Base-by-base conservation (phyloP, 2,888 invertebrate species). In the Synanthedon tipuliformis region DNA sequence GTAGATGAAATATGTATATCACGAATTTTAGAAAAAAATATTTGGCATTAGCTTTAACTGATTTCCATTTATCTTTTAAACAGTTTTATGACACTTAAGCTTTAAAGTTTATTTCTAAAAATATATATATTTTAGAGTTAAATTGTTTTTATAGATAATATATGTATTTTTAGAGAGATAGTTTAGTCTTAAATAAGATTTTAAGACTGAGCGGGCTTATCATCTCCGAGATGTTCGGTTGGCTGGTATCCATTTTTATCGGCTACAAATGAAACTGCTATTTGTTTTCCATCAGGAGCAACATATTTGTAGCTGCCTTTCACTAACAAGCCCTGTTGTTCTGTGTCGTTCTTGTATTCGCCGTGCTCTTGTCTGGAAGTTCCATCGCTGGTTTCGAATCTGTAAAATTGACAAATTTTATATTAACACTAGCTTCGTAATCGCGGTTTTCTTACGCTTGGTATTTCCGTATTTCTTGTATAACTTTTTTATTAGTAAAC, bases 321-420 rank as follows among this genome's bases (percentile, higher is more conserved):
- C 7, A 92, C 90, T 0, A 88, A 80, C 0, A 92, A 81, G 10
- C 90, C 88, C 72, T 92, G 90, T 57, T 92, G 90, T 8, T 92
- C 92, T 0, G 86, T 87, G 55, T 90, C 92, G 50, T 89, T 88
- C 72, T 92, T 92, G 63, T 92, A 81, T 52, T 89, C 88, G 1
- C 90, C 92, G 60, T 90, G 89, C 74, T 92, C 92, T 63, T 90
- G 88, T 55, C 90, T 85, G 7, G 89, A 85, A 16, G 90, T 91
- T 18, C 92, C 92, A 62, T 92, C 92, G 64, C 92, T 92, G 3
- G 92, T 90, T 66, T 92, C 92, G 56, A 89, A 92, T 48, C 92
- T 89, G 73, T 55, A 49, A 49, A 15, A 13, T 45, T 45, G 3
- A 45, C 5, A 45, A 45, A 45, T 13, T 13, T 13, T 23, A 23